These are phyloP conservation scores for Malurus elegans DNA, from an alignment of 2,113 vertebrate species.

Conservation along the genomic window DNA sequence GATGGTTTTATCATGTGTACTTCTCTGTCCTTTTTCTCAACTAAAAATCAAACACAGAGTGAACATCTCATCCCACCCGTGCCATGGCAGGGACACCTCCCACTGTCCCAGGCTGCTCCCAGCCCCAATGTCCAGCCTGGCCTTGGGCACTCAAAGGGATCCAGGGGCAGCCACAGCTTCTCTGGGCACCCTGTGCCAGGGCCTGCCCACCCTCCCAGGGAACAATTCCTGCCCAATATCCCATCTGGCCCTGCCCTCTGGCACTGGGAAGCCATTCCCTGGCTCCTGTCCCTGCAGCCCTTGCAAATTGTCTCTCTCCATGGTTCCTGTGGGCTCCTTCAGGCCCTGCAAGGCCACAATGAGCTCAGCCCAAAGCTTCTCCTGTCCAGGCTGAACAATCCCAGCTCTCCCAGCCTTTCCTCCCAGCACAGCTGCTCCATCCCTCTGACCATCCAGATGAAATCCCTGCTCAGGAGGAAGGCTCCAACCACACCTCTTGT, in stretches of 20 bases:
- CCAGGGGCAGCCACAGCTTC: not conserved
- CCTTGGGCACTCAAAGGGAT: not conserved
- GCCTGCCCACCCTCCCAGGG: not conserved
- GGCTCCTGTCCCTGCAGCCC: fast-evolving
- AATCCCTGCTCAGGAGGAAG: not conserved
- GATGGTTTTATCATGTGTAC: not conserved
- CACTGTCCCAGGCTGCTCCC: not conserved
- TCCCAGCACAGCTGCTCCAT: not conserved
- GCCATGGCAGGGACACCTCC: not conserved
- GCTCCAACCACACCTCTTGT: fast-evolving
- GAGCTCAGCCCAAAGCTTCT: not conserved
- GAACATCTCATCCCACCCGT: not conserved
- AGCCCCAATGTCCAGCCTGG: not conserved
- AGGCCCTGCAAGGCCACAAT: not conserved
- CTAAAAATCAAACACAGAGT: not conserved
- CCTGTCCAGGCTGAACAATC: not conserved
- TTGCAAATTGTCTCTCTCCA: not conserved
- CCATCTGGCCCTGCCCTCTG: not conserved
- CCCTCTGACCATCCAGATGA: not conserved
- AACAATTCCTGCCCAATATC: not conserved
- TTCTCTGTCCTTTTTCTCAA: not conserved
- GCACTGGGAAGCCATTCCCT: not conserved
- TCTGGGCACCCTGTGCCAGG: not conserved
- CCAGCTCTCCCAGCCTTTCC: not conserved
- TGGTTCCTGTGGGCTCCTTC: not conserved